Evolutionary conservation across 2,113 vertebrate genomes (phyloP).

Genomic region (Calyptomena viridis): DNA sequence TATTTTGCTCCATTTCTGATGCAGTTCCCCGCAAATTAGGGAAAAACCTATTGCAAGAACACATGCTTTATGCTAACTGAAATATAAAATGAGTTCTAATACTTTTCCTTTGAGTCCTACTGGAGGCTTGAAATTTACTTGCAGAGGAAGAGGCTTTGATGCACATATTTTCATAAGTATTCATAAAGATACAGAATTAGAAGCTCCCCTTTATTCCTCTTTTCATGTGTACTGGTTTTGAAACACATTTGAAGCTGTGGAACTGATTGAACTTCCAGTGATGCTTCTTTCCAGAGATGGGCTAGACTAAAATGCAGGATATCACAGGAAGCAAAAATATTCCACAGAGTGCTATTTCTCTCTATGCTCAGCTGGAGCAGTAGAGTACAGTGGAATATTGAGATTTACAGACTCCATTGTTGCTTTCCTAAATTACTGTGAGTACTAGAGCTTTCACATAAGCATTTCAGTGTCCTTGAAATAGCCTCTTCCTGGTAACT

Average conservation of each 20-base stretch:
- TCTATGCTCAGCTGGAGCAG: not conserved
- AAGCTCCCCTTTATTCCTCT: constrained; percentile 11
- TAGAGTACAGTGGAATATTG: not conserved
- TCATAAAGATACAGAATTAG: constrained; percentile 50
- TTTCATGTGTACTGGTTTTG: constrained; percentile 30
- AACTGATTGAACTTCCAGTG: constrained; percentile 19
- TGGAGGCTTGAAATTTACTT: constrained; percentile 44
- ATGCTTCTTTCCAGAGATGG: not conserved
- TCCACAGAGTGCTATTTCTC: not conserved
- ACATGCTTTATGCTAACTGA: not conserved
- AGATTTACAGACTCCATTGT: not conserved
- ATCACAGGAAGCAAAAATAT: not conserved
- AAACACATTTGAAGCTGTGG: constrained; percentile 37
- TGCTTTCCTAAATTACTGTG: not conserved
- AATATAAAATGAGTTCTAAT: constrained; percentile 35
- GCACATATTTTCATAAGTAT: constrained; percentile 55
- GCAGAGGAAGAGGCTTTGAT: constrained; percentile 46
- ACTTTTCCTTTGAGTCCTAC: constrained; percentile 24
- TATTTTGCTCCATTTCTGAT: not conserved
- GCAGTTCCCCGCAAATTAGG: not conserved
- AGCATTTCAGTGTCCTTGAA: not conserved
- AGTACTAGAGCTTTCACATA: not conserved
- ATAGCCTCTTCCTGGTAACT: not conserved
- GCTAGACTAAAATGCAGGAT: not conserved
- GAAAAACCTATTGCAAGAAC: not conserved